Base-by-base conservation (phyloP, 1,140 invertebrate genomes). In the Papilio aristodemus region DNA sequence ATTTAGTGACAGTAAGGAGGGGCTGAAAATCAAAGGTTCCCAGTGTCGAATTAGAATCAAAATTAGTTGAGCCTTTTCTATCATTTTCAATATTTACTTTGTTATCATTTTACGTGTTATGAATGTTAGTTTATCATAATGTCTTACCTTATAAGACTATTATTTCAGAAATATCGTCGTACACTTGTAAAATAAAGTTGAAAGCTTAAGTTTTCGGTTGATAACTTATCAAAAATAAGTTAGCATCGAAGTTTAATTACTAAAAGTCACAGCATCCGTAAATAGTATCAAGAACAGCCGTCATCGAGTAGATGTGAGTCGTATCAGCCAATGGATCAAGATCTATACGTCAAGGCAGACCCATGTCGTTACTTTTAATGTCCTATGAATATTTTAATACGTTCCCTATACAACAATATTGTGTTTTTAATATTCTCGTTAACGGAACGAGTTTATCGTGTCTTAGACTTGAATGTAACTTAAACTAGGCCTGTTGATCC, bases 351-450 rank as follows among this genome's bases (percentile, higher is more conserved):
- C 63, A 66, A 46, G 27, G 4, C 25, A 6, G 22, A 17, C n/a
- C n/a, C 27, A 54, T 54, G 63, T 66, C 41, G 63, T 66, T 66
- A 32, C 63, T 50, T 66, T 66, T 46, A 66, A 66, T 66, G 39
- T 46, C 36, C 39, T 38, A 66, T 66, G 63, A 66, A 66, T 66
- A 66, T 66, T 66, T 66, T 38, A 66, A 66, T 66, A 46, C 39
- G 36, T 8, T 62, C 22, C 10, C 36, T 62, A 19, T 7, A 38
- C 57, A 32, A 59, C 38, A 39, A 63, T 43, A 63, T 22, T 38
- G 60, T 38, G 37, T 43, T 63, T 63, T 43, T 63, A 63, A 63
- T 54, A 54, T 39, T 39, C 60, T 63, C 38, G 60, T 41, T 41
- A 63, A 38, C 0, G 60, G 38, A 41, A 63, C 60, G 38, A 11